These are phyloP conservation scores for Aphaenogaster rudis DNA, from an alignment of 1,140 invertebrate genomes.

Conservation along the genomic window DNA sequence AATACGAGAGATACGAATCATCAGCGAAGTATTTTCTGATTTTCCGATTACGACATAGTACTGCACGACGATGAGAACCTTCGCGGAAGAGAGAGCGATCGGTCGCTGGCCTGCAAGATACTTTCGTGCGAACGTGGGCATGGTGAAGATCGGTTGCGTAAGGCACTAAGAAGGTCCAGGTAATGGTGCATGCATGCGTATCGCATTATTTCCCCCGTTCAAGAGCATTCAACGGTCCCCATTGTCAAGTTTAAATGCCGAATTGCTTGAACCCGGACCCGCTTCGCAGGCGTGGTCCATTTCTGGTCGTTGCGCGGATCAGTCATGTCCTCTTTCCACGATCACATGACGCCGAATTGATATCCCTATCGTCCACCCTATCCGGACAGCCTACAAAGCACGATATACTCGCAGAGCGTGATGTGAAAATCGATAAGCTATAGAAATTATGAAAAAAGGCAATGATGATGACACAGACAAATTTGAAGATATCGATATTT, in stretches of 20 bases:
- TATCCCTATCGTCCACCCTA: constrained; percentile 12
- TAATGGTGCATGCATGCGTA: constrained; percentile 68
- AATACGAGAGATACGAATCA: neutral
- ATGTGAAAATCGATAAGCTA: constrained; percentile 9
- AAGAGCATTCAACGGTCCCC: constrained; percentile 77
- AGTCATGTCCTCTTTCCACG: neutral
- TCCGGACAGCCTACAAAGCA: neutral
- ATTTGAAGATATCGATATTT: neutral
- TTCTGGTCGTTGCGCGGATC: neutral
- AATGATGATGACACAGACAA: neutral
- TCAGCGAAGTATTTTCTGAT: constrained; percentile 12
- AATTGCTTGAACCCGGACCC: constrained; percentile 69
- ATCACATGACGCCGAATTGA: neutral
- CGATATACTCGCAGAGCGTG: neutral
- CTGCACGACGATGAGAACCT: constrained; percentile 70
- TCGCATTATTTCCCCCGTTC: constrained; percentile 79
- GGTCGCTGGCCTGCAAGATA: constrained; percentile 53
- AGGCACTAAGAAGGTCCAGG: constrained; percentile 60
- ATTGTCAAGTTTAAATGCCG: constrained; percentile 84
- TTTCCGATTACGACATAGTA: constrained; percentile 15
- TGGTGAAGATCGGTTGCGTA: constrained; percentile 71
- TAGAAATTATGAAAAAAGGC: neutral
- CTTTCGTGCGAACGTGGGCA: constrained; percentile 60
- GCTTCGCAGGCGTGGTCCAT: neutral
- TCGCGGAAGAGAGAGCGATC: constrained; percentile 77